Evolutionary conservation across 2,113 vertebrate genomes (phyloP).

Genomic region (Eupsittula cactorum): DNA sequence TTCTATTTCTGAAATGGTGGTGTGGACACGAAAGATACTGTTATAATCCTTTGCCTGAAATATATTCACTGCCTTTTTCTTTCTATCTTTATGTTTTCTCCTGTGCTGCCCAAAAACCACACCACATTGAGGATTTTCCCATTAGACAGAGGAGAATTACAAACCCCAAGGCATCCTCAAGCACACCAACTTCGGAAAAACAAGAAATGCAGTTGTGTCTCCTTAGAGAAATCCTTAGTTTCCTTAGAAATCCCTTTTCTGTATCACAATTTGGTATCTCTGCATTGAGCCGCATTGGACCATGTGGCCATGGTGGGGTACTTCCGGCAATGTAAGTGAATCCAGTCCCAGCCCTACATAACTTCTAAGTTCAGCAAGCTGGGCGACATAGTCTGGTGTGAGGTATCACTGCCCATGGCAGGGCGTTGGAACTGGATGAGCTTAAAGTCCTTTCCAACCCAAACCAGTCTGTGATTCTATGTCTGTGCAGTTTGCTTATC

Average conservation of each 20-base stretch:
- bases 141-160: background rate
- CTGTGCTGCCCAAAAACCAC: accelerated
- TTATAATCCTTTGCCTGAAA: background rate
- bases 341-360: background rate
- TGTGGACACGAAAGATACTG: background rate
- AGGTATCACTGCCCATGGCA: background rate
- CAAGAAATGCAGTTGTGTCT: accelerated
- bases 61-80: background rate
- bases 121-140: background rate
- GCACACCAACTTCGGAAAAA: background rate
- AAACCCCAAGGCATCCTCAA: background rate
- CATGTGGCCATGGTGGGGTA: accelerated
- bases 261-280: background rate
- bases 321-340: background rate
- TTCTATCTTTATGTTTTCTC: background rate
- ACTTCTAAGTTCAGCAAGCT: background rate
- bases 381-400: background rate
- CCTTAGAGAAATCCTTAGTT: background rate
- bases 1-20: background rate
- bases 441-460: background rate
- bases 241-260: background rate
- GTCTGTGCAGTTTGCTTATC: background rate
- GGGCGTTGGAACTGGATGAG: background rate
- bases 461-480: background rate
- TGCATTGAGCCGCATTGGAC: accelerated